Percentiles rank a stretch among this genome's conserved stretches.
Evolutionary conservation across 1,140 invertebrate species (phyloP).

Genomic region (Triops cancriformis): DNA sequence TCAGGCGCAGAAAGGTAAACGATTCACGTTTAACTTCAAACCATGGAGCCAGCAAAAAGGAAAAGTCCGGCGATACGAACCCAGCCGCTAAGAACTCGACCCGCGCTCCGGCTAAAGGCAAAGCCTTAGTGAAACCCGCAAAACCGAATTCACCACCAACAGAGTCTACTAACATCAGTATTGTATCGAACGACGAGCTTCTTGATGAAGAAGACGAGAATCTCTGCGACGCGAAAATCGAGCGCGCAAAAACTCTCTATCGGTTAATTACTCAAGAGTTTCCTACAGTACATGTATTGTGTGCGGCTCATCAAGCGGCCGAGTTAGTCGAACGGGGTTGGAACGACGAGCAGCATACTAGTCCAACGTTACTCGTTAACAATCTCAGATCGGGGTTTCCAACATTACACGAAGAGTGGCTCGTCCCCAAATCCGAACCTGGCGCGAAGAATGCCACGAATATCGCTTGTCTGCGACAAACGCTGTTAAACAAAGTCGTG

Average conservation of each 20-base stretch:
- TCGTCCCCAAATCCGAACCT: not conserved
- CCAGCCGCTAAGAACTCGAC: not conserved
- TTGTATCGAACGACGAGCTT: not conserved
- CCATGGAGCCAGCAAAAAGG: not conserved
- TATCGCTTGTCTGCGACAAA: not conserved
- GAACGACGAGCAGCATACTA: not conserved
- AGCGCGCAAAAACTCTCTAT: not conserved
- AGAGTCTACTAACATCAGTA: not conserved
- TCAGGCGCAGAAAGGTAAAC: too few species aligned
- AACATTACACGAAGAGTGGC: not conserved
- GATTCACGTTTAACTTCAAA: too few species aligned
- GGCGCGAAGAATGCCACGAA: not conserved
- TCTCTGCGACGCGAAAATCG: not conserved
- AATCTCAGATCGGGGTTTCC: not conserved
- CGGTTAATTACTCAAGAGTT: not conserved
- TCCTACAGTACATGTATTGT: not conserved
- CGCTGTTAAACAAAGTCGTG: constrained; percentile 7
- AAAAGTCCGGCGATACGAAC: not conserved
- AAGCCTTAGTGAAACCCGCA: not conserved
- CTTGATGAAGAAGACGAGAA: not conserved
- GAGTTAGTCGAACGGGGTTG: not conserved
- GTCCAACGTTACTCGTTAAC: not conserved
- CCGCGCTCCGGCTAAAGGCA: not conserved
- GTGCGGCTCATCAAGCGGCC: not conserved
- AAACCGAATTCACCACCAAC: not conserved